Evolutionary conservation across 2,113 vertebrate species (phyloP), one percentile per base, ranked within the genome.

Genomic region (Physeter macrocephalus): DNA sequence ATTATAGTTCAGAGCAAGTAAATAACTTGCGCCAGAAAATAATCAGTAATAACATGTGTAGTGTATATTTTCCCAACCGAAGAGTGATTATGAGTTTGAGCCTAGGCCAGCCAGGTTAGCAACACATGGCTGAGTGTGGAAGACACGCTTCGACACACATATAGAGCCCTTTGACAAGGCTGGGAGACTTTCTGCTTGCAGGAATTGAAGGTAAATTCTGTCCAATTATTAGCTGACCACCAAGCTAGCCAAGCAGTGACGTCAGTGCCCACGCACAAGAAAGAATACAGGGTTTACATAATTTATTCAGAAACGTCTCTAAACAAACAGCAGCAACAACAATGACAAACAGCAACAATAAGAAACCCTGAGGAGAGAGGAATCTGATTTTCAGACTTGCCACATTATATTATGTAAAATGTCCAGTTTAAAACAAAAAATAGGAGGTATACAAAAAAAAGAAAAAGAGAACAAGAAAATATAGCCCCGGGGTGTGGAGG

Each of bases 21-120:
- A 75, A 94, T 85, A 94, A 93, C 23, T 39, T 77, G 71, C 23
- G 36, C 46, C 77, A 88, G 49, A 96, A 74, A 80, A 96, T 89
- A 94, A 59, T 57, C 12, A 90, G 64, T 36, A 78, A 87, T 54
- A 67, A 18, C 20, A 75, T 57, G 66, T n/a, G 12, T n/a, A 21
- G n/a, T 72, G 13, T 54, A 71, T 57, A 62, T 94, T 75, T 57
- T 11, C 34, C n/a, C 43, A 31, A 36, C 61, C 3, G 43, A 52
- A 61, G 29, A 69, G 10, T 69, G 52, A 85, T 27, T 75, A 31
- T 80, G 71, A 64, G n/a, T 67, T 97, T 92, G 46, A 83, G 39
- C 3, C 14, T 41, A 52, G 29, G 10, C 36, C 49, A 72, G 11
- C 39, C 61, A 83, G 13, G 61, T 72, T 49, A 41, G 66, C 5